These are phyloP conservation scores for Nymphalis c-album DNA, from an alignment of 2,888 invertebrate genomes.

Conservation along the genomic window DNA sequence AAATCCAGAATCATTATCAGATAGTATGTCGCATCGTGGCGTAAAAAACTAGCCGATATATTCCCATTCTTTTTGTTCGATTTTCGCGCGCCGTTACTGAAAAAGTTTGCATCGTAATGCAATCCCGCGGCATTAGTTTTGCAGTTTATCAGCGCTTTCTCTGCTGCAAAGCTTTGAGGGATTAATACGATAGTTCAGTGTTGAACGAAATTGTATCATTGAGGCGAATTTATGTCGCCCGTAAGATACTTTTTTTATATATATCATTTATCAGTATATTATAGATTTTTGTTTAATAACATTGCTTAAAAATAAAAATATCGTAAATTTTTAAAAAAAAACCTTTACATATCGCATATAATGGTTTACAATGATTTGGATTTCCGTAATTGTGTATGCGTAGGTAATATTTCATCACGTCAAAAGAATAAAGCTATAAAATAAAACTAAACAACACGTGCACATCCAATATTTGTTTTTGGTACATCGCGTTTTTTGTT, in stretches of 20 bases:
- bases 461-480: slow-evolving; percentile 69
- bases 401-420: slow-evolving; percentile 37
- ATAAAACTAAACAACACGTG: slow-evolving; percentile 55
- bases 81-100: slow-evolving; percentile 71
- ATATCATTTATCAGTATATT: background rate
- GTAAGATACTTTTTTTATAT: background rate
- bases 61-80: slow-evolving; percentile 68
- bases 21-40: slow-evolving; percentile 58
- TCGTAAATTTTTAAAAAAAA: background rate
- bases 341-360: background rate
- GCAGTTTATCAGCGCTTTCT: slow-evolving; percentile 73
- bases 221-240: background rate
- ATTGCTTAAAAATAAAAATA: background rate
- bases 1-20: slow-evolving; percentile 68
- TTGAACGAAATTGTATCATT: slow-evolving; percentile 56
- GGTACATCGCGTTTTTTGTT: slow-evolving; percentile 73
- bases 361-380: slow-evolving; percentile 39
- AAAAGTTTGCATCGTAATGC: slow-evolving; percentile 80
- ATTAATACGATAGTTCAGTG: slow-evolving; percentile 67
- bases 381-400: slow-evolving; percentile 36
- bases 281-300: background rate
- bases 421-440: slow-evolving; percentile 56
- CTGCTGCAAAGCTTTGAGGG: slow-evolving; percentile 76
- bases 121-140: slow-evolving; percentile 76
- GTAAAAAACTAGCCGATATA: slow-evolving; percentile 70